phyloP scores from a whole-genome alignment of 2,113 vertebrate genomes.

The Pteropus alecto region DNA sequence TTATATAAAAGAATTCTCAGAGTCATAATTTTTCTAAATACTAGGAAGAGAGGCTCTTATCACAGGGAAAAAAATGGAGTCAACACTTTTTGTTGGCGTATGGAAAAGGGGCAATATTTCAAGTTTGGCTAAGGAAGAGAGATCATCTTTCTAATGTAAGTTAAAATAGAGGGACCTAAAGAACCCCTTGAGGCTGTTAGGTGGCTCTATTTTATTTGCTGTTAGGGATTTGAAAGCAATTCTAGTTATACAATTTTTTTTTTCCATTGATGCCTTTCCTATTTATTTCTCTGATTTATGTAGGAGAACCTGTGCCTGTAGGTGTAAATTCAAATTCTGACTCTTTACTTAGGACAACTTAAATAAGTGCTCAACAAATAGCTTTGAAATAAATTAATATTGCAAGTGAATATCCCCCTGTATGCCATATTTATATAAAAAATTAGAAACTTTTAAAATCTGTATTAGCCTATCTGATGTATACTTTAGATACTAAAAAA shows the following conservation, averaged over 20 bases:
- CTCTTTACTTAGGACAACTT: not conserved
- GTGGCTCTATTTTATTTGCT: not conserved
- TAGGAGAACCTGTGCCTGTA: not conserved
- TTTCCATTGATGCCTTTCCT: not conserved
- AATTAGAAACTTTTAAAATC: not conserved
- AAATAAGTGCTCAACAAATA: not conserved
- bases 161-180: not conserved
- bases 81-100: not conserved
- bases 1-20: not conserved
- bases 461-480: not conserved
- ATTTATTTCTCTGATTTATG: not conserved
- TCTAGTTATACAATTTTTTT: not conserved
- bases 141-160: not conserved
- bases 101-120: not conserved
- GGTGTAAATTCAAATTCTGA: not conserved
- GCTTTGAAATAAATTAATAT: not conserved
- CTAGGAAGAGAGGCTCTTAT: not conserved
- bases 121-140: not conserved
- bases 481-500: not conserved
- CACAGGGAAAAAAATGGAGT: not conserved
- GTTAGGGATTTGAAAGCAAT: not conserved
- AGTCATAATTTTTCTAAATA: not conserved
- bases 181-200: not conserved
- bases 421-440: not conserved
- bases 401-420: not conserved